Base-by-base conservation (phyloP, 1,140 invertebrate genomes). In the Tribolium castaneum region DNA sequence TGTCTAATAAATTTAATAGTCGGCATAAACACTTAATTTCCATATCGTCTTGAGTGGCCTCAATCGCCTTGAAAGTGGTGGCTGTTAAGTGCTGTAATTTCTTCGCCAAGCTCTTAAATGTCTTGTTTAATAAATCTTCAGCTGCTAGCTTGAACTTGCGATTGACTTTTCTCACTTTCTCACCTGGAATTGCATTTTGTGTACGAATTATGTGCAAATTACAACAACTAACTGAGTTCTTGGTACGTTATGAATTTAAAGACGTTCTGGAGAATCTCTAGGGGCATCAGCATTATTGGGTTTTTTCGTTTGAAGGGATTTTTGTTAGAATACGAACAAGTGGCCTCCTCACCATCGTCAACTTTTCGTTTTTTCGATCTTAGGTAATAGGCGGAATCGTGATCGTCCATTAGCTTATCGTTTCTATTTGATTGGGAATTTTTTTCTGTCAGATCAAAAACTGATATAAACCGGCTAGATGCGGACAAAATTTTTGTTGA, bases 21-120 rank as follows among this genome's bases (percentile, higher is more conserved):
- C 81, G 81, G 9, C 80, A 81, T 22, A 82, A 78, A 70, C 80
- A 83, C 25, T 81, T 81, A 7, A 80, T 80, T 75, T 85, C 83
- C 79, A 82, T 82, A 50, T 84, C 82, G n/a, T 84, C 83, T 52
- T 80, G 59, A 2, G 81, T 82, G n/a, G 72, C 78, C 13, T 78
- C 56, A 13, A 84, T 71, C 0, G 82, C 78, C 51, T 77, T 75
- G 4, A 82, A 72, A 1, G 80, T 81, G 6, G 75, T 74, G 13
- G 35, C 59, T 6, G 79, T 76, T 13, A 84, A 71, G 9, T 19
- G 62, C 10, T 81, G 50, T 13, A 85, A 30, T 52, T 76, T 75
- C 35, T 78, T 82, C 34, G 80, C 66, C 4, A 84, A 62, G 50
- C 75, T 78, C 54, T 79, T 83, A 50, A 83, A 85, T 5, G 50